Conservation (phyloP, 2,888 invertebrate species). For the Apamea sordens region DNA sequence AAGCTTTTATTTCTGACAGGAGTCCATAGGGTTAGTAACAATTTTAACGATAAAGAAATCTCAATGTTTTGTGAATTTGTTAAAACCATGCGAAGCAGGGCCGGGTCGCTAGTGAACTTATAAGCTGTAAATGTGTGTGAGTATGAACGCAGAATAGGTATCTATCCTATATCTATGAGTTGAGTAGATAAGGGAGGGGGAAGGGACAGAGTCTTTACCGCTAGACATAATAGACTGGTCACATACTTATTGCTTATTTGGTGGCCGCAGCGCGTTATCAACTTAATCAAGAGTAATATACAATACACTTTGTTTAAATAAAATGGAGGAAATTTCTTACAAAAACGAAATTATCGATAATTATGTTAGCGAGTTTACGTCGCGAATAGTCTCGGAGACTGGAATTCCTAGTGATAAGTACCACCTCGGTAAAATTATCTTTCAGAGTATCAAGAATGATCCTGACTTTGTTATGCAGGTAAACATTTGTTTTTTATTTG, state of each 20-base stretch:
- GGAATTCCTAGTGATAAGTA: conserved; percentile 71
- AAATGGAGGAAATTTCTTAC: conserved; percentile 14
- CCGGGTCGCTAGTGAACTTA: neutral
- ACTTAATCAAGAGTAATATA: neutral
- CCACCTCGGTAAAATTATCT: conserved; percentile 67
- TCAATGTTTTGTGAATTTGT: too few relatives aligned
- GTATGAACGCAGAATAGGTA: neutral
- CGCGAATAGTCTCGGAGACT: conserved; percentile 69
- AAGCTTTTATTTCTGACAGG: too few relatives aligned
- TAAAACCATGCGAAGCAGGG: neutral
- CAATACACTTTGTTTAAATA: neutral
- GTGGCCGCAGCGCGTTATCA: neutral
- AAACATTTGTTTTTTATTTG: neutral
- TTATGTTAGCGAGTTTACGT: conserved; percentile 67
- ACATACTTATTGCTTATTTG: neutral
- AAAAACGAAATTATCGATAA: conserved; percentile 52
- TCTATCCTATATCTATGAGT: too few relatives aligned
- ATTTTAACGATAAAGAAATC: too few relatives aligned
- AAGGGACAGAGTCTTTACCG: neutral
- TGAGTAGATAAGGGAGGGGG: too few relatives aligned
- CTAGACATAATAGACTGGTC: neutral
- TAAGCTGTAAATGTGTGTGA: neutral
- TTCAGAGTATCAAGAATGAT: conserved; percentile 58
- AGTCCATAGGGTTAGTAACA: too few relatives aligned
- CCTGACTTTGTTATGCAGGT: conserved; percentile 59